Percentiles rank a stretch among this genome's conserved stretches.
phyloP scores from a whole-genome alignment of 2,113 vertebrate species.

The Sprattus sprattus region DNA sequence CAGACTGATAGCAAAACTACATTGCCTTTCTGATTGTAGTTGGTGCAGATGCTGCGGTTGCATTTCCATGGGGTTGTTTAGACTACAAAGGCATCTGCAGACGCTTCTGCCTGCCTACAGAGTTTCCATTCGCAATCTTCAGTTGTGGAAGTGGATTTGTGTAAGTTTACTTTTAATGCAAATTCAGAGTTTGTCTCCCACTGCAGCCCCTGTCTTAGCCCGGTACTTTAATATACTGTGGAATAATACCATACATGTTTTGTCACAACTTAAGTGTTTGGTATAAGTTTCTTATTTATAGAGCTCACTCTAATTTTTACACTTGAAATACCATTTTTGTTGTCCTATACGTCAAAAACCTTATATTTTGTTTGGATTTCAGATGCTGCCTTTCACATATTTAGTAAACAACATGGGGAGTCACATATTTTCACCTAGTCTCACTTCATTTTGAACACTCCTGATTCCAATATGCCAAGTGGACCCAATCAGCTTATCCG shows the following conservation, averaged over 20 bases:
- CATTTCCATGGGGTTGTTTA: not conserved
- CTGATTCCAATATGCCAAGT: not conserved
- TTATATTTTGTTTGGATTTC: not conserved
- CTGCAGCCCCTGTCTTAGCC: too few species aligned
- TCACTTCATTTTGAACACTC: not conserved
- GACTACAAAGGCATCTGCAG: constrained; percentile 10
- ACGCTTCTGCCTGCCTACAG: not conserved
- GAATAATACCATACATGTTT: too few species aligned
- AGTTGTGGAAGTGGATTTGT: not conserved
- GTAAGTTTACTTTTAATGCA: not conserved
- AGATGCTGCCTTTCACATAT: constrained; percentile 52
- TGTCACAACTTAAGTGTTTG: too few species aligned
- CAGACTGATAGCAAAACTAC: not conserved
- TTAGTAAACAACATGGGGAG: not conserved
- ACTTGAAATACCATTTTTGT: not conserved
- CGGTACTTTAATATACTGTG: too few species aligned
- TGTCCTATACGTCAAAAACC: not conserved
- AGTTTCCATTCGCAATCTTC: constrained; percentile 4
- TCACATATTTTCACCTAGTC: not conserved
- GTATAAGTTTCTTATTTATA: too few species aligned
- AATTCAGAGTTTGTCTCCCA: too few species aligned
- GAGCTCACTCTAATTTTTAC: not conserved
- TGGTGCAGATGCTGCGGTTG: not conserved
- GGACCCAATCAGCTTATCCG: not conserved
- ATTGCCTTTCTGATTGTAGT: not conserved